Conservation (phyloP, 92 coral and sea anemone genomes). For the Zoanthus gigantus region DNA sequence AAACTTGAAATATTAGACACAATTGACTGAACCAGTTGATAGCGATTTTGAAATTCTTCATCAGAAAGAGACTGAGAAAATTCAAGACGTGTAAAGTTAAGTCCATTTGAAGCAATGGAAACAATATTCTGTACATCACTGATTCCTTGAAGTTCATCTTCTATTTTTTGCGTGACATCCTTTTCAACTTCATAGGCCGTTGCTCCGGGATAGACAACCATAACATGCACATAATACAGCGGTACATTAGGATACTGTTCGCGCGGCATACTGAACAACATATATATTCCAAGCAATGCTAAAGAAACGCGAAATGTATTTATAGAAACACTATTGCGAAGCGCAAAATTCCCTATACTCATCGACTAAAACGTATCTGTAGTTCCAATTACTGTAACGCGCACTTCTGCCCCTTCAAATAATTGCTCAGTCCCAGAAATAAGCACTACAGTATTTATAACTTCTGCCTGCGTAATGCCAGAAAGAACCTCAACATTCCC, state of each 20-base stretch:
- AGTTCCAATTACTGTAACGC: not conserved
- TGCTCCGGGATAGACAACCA: not conserved
- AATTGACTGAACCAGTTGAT: not conserved
- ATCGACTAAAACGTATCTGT: not conserved
- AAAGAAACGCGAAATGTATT: not conserved
- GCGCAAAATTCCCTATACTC: not conserved
- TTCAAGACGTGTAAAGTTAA: not conserved
- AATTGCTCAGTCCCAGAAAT: not conserved
- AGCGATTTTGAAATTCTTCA: not conserved
- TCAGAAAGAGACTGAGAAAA: not conserved
- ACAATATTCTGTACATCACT: not conserved
- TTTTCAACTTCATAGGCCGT: not conserved
- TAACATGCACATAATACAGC: not conserved
- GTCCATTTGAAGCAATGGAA: not conserved
- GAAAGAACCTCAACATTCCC: not conserved
- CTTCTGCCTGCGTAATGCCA: not conserved
- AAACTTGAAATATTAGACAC: not conserved
- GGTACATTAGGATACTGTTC: not conserved
- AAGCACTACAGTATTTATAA: not conserved
- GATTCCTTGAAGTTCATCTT: not conserved
- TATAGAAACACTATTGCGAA: not conserved
- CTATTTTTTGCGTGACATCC: not conserved
- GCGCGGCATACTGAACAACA: not conserved
- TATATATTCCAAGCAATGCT: not conserved
- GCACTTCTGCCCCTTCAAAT: not conserved